Base-by-base conservation (phyloP, 2,888 invertebrate species). In the Pogonocherus hispidulus region DNA sequence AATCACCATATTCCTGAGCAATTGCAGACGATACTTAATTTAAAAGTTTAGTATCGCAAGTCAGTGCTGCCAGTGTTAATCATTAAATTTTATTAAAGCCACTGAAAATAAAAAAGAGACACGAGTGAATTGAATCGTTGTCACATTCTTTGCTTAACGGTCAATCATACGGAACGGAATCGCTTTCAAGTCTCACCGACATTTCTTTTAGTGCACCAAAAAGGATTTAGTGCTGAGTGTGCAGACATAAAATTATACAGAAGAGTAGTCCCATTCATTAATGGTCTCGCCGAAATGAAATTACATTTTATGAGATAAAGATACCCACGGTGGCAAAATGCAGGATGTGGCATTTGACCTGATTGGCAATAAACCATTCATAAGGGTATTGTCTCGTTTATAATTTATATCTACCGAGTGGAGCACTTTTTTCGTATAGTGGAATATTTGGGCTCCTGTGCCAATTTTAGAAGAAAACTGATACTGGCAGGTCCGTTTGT, bases 21-120 rank as follows among this genome's bases (percentile, higher is more conserved):
- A n/a, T n/a, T n/a, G n/a, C n/a, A n/a, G n/a, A n/a, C 27, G 27
- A 27, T 27, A n/a, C 14, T 16, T 41, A 41, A 41, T 41, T 16
- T n/a, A 41, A 41, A 41, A 41, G 41, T 41, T 2, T 2, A 5
- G 14, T 41, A 41, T 27, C 27, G 14, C 11, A 32, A 32, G n/a
- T 16, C n/a, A 9, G 11, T 23, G 49, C 22, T 51, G 23, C 23
- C 11, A 51, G 27, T 51, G 60, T 64, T 8, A n/a, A 6, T n/a
- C 67, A 72, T 72, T 63, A 72, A 72, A 69, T 72, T 72, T 69
- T 62, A 72, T 67, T 67, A 49, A 44, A 46, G 51, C 51, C 57
- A 69, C 72, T 72, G 49, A 67, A 60, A 57, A 68, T 22, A 44
- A 59, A 71, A 68, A 71, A 63, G 55, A 44, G 63, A 46, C 59